Conservation (phyloP, 2,113 vertebrate genomes). For the Spermophilus dauricus region DNA sequence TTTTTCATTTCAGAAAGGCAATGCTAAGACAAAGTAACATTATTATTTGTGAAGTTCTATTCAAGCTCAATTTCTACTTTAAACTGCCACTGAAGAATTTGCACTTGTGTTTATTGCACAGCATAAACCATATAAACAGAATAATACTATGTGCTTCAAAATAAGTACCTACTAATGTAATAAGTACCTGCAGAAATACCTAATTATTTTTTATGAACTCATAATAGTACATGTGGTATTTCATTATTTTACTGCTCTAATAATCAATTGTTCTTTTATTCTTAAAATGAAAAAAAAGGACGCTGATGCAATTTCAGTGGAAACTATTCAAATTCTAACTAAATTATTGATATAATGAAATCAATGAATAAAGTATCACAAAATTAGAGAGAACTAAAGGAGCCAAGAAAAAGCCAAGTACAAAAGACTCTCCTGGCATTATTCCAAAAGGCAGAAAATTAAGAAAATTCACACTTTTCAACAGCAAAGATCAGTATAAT, state of each 20-base stretch:
- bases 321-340: constrained; percentile 65
- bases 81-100: constrained; percentile 71
- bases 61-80: constrained; percentile 63
- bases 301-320: constrained; percentile 56
- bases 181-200: constrained; percentile 77
- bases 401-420: constrained; percentile 52
- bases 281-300: constrained; percentile 58
- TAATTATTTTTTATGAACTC: constrained; percentile 79
- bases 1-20: constrained; percentile 58
- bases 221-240: constrained; percentile 55
- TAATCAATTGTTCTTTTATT: constrained; percentile 71
- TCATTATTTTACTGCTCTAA: constrained; percentile 74
- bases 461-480: constrained; percentile 34
- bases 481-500: neutral
- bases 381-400: constrained; percentile 60
- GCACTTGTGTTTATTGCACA: constrained; percentile 68
- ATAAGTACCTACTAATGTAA: constrained; percentile 74
- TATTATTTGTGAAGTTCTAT: constrained; percentile 68
- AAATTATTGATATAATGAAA: constrained; percentile 71
- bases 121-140: constrained; percentile 72
- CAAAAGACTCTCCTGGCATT: constrained; percentile 61
- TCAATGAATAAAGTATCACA: constrained; percentile 71
- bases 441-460: constrained; percentile 65
- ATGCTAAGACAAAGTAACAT: constrained; percentile 47
- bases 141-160: constrained; percentile 70